Evolutionary conservation across 2,797 vertebrate genomes (phyloP), one percentile per base, ranked within the genome.

Genomic region (Danio albolineatus): DNA sequence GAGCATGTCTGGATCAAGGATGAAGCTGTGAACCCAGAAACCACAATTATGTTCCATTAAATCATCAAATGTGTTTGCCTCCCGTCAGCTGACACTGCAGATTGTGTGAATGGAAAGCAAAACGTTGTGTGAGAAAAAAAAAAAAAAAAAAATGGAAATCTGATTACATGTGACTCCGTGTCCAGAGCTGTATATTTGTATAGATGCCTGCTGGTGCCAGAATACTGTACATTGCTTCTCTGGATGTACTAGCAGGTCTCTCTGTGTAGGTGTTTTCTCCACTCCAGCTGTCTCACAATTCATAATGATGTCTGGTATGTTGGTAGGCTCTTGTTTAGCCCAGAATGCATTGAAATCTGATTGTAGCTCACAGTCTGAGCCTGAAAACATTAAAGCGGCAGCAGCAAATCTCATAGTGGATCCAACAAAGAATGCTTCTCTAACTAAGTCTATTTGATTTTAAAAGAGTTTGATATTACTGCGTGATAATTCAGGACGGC

Each of bases 11-110:
- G 60, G 46, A 61, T 78, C 39, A 66, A 46, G 19, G 41, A 59
- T 56, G 49, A 39, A 54, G 48, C 51, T 73, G 53, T 54, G 38
- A 73, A 70, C 56, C 46, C 41, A 36, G 12, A 54, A 70, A 38
- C 79, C 7, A 56, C 64, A 83, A 70, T 78, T 62, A 80, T 70
- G 17, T 65, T 69, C 46, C 46, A 21, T 73, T 77, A 53, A 73
- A 57, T 60, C 19, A 51, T 17, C 36, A 60, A 69, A n/a, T 46
- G 28, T 60, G 48, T 19, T 41, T 79, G 41, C 39, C 78, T 65
- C 61, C 64, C 6, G 2, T 53, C 38, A 46, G 14, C 7, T 67
- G 36, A 54, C 16, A 0, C 12, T 5, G 12, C 3, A 21, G 44
- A 7, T 41, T 2, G 5, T 13, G n/a, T 44, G 17, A 28, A 28